Percentiles rank a stretch among this genome's conserved stretches.
These are phyloP conservation scores for Carassius gibelio DNA, from an alignment of 2,113 vertebrate species.

Conservation along the genomic window DNA sequence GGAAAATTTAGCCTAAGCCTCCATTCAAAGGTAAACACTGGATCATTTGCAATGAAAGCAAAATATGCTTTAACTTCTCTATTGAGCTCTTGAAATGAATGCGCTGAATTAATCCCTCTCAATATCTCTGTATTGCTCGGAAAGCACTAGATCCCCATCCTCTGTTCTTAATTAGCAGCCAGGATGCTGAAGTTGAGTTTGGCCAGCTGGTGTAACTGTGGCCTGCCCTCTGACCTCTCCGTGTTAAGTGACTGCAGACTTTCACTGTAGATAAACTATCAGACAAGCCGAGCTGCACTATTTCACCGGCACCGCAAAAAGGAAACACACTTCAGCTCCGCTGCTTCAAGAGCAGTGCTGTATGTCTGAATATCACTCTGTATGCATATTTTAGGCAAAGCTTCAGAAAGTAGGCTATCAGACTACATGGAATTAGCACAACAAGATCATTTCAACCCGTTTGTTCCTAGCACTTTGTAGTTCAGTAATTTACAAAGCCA, in stretches of 20 bases:
- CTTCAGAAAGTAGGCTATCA: not conserved
- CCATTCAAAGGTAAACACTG: not conserved
- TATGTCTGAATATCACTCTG: not conserved
- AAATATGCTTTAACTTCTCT: not conserved
- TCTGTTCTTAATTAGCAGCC: slow-evolving; percentile 88
- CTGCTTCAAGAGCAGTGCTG: slow-evolving; percentile 37
- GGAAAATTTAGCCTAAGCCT: not conserved
- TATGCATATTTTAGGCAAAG: not conserved
- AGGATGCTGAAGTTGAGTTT: slow-evolving; percentile 78
- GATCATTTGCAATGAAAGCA: not conserved
- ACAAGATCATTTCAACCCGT: not conserved
- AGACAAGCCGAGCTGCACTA: slow-evolving; percentile 69
- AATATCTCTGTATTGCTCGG: slow-evolving; percentile 74
- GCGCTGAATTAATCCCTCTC: slow-evolving; percentile 63
- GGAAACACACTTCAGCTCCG: slow-evolving; percentile 42
- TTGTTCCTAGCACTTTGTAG: not conserved
- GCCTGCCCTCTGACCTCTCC: slow-evolving; percentile 83
- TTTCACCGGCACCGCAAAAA: slow-evolving; percentile 51
- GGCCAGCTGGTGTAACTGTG: slow-evolving; percentile 80
- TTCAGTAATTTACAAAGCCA: not conserved
- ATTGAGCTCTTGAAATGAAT: not conserved
- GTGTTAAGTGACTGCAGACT: slow-evolving; percentile 86
- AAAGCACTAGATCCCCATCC: slow-evolving; percentile 73
- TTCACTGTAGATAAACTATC: slow-evolving; percentile 83
- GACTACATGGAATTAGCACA: not conserved